Evolutionary conservation across 2,888 invertebrate genomes (phyloP).

Genomic region (Steinernema carpocapsae): DNA sequence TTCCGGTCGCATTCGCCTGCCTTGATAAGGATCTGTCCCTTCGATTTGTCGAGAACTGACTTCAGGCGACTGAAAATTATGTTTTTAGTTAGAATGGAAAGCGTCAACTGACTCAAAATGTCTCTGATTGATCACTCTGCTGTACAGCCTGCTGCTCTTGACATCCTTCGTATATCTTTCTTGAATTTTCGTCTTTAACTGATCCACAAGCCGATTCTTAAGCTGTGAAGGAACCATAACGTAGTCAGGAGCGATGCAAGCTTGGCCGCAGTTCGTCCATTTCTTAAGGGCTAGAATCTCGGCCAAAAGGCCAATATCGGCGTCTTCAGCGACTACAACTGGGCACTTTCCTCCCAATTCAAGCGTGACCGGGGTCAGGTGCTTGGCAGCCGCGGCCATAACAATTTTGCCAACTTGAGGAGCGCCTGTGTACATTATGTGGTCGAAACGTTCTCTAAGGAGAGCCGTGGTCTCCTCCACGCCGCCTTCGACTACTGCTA

Average conservation of each 20-base stretch:
- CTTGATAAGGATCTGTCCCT: no score
- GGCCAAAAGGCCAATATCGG: constrained; percentile 80
- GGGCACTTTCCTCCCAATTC: constrained; percentile 84
- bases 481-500: constrained; percentile 82
- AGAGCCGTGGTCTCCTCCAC: constrained; percentile 83
- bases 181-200: constrained; percentile 41
- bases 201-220: constrained; percentile 49
- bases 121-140: constrained; percentile 82
- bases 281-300: constrained; percentile 95
- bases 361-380: constrained; percentile 87
- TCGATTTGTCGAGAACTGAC: no score
- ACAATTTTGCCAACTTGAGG: constrained; percentile 85
- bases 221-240: constrained; percentile 50
- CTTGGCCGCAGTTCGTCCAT: constrained; percentile 77
- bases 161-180: constrained; percentile 81
- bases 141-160: constrained; percentile 81
- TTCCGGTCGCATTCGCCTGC: no score
- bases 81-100: no score
- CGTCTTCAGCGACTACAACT: constrained; percentile 81
- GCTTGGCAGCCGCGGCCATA: constrained; percentile 84
- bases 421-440: constrained; percentile 88
- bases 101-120: constrained; percentile 77
- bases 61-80: no score
- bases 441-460: constrained; percentile 86
- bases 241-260: constrained; percentile 66